These are phyloP conservation scores for Thecocarcelia acutangulata DNA, from an alignment of 2,888 invertebrate genomes.

Conservation along the genomic window DNA sequence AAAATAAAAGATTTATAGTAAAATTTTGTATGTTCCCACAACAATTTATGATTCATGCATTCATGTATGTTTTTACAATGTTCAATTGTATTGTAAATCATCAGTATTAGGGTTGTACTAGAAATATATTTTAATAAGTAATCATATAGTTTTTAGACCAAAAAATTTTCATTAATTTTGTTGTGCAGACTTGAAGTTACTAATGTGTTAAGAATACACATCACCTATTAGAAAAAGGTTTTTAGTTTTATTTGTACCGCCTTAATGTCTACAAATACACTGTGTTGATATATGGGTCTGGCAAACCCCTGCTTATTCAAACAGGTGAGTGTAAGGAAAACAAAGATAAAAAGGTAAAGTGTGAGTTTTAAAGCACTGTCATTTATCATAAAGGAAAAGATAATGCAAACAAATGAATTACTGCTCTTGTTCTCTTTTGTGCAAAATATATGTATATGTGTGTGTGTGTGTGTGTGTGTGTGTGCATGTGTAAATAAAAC, in stretches of 20 bases:
- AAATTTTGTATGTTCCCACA: conserved; percentile 5
- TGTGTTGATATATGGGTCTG: conserved; percentile 10
- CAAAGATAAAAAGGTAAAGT: conserved; percentile 2
- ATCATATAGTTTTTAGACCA: too few relatives aligned
- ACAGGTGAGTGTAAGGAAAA: background rate
- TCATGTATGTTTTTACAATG: background rate
- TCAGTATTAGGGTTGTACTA: background rate
- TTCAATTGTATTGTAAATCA: conserved; percentile 5
- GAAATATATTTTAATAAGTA: too few relatives aligned
- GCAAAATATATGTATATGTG: too few relatives aligned
- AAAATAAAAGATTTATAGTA: conserved; percentile 26
- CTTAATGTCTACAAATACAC: conserved; percentile 23
- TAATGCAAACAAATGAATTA: conserved; percentile 31
- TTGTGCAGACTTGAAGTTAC: too few relatives aligned
- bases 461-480: too few relatives aligned
- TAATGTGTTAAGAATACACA: too few relatives aligned
- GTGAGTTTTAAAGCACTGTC: conserved; percentile 9
- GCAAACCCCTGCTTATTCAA: background rate
- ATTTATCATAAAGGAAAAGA: conserved; percentile 22
- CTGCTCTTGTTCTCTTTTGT: conserved; percentile 2
- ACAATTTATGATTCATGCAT: conserved; percentile 14
- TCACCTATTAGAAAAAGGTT: too few relatives aligned
- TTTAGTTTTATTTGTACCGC: background rate
- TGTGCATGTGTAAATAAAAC: background rate
- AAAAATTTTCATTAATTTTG: too few relatives aligned